Percentiles rank a stretch among this genome's conserved stretches.
These are phyloP conservation scores for Tokudaia muenninki DNA, from an alignment of 2,797 vertebrate species.

Conservation along the genomic window DNA sequence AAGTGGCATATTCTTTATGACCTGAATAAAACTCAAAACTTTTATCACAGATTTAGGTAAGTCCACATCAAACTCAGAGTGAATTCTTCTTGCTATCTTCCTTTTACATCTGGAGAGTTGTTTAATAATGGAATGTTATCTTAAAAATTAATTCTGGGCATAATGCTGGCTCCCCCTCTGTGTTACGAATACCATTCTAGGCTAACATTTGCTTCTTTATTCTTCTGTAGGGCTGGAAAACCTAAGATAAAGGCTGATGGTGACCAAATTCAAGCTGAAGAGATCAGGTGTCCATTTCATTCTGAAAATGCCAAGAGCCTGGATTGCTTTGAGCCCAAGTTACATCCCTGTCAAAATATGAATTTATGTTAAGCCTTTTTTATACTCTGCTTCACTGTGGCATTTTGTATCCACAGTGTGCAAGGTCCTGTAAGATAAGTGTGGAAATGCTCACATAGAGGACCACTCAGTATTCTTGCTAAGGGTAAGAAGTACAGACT, in stretches of 20 bases:
- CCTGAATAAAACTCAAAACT: conserved; percentile 7
- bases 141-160: neutral
- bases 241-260: neutral
- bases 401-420: neutral
- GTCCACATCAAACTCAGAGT: conserved; percentile 22
- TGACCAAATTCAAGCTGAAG: neutral
- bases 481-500: neutral
- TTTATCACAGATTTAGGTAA: conserved; percentile 29
- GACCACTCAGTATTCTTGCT: conserved; percentile 44
- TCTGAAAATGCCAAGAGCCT: neutral
- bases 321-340: neutral
- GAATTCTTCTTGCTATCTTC: conserved; percentile 1
- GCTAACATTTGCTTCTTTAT: neutral
- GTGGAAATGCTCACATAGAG: conserved; percentile 23
- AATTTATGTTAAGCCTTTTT: conserved; percentile 52
- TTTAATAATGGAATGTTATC: neutral
- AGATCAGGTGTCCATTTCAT: neutral
- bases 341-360: conserved; percentile 25
- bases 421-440: conserved; percentile 18
- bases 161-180: neutral
- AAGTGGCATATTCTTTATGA: neutral
- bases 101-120: neutral
- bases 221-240: conserved; percentile 1
- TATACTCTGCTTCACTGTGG: conserved; percentile 1
- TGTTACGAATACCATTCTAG: neutral